Evolutionary conservation across 2,888 invertebrate genomes (phyloP).

Genomic region (Prosopocoilus inquinatus): DNA sequence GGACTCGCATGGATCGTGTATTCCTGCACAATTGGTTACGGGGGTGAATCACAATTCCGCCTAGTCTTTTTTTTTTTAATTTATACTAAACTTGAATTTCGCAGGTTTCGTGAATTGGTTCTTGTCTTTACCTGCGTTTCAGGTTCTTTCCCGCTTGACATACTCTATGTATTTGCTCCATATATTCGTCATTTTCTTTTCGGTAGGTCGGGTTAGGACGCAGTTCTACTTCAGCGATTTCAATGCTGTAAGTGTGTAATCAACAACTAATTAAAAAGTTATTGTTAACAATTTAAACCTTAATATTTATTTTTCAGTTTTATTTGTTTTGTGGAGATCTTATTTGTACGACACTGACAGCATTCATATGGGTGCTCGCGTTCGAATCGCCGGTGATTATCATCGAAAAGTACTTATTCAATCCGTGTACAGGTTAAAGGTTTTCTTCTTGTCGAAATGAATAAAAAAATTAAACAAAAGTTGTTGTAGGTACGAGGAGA

Average conservation of each 20-base stretch:
- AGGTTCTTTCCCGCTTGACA: conserved; percentile 55
- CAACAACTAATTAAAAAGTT: too few relatives aligned
- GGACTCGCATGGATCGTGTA: conserved; percentile 31
- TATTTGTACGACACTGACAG: conserved; percentile 43
- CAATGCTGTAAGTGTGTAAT: conserved; percentile 32
- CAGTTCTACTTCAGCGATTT: conserved; percentile 33
- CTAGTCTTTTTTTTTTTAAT: too few relatives aligned
- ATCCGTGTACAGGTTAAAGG: background rate
- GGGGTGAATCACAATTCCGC: conserved; percentile 19
- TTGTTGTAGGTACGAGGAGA: too few relatives aligned
- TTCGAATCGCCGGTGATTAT: conserved; percentile 53
- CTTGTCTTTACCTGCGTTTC: conserved; percentile 52
- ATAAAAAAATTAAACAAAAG: background rate
- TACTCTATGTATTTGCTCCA: conserved; percentile 58
- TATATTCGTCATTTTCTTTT: conserved; percentile 41
- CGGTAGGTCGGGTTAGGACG: conserved; percentile 29
- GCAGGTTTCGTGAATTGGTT: conserved; percentile 54
- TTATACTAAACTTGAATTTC: conserved; percentile 18
- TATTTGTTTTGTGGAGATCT: conserved; percentile 51
- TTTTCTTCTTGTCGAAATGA: background rate
- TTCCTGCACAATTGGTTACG: conserved; percentile 26
- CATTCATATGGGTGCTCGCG: conserved; percentile 49
- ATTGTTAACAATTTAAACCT: background rate
- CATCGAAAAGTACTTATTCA: conserved; percentile 45
- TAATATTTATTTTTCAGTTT: conserved; percentile 37